Conservation (phyloP, 2,888 invertebrate genomes). For the Philhelius pedissequus region DNA sequence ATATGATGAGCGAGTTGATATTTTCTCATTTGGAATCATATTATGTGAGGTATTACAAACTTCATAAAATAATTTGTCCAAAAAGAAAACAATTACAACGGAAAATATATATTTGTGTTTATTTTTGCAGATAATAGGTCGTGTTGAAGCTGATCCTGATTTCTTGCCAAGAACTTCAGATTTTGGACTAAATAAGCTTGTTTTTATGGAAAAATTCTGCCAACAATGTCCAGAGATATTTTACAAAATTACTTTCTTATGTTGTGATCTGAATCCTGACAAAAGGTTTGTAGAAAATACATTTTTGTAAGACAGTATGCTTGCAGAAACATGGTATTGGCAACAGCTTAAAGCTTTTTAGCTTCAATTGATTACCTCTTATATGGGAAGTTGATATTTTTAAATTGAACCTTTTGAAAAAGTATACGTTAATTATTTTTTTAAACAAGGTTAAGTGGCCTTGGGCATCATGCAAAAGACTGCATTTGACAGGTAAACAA, state of each 20-base stretch:
- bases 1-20: constrained; percentile 97
- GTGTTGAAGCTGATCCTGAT: constrained; percentile 97
- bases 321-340: too few species aligned
- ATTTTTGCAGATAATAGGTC: constrained; percentile 89
- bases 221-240: constrained; percentile 89
- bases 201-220: constrained; percentile 93
- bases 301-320: too few species aligned
- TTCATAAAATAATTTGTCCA: not conserved
- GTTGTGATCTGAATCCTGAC: constrained; percentile 94
- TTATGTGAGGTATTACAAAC: constrained; percentile 89
- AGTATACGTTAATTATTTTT: too few species aligned
- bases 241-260: constrained; percentile 92
- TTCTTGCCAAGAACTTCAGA: constrained; percentile 93
- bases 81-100: not conserved
- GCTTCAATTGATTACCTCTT: too few species aligned
- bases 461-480: too few species aligned
- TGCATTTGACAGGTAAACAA: too few species aligned
- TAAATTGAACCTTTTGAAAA: too few species aligned
- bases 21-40: constrained; percentile 97
- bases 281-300: constrained; percentile 85
- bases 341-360: too few species aligned
- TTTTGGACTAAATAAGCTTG: constrained; percentile 93
- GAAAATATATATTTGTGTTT: not conserved
- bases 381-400: too few species aligned
- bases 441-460: too few species aligned